phyloP scores from a whole-genome alignment of 2,113 vertebrate genomes.

The Datnioides undecimradiatus region DNA sequence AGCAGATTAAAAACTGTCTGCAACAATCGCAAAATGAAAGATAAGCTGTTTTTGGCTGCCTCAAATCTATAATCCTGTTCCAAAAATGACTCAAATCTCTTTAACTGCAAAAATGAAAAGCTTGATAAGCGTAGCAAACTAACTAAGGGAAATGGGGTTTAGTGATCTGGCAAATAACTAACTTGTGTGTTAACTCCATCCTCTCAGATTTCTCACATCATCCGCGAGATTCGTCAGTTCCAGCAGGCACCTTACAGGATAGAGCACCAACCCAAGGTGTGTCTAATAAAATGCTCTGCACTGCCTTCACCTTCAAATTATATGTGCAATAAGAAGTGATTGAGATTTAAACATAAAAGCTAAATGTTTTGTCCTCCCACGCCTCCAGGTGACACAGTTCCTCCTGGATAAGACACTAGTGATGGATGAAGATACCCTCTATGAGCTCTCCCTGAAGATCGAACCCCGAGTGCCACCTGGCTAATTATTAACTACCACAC shows the following conservation, averaged over 20 bases:
- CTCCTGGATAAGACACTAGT: slow-evolving; percentile 94
- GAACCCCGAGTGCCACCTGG: slow-evolving; percentile 90
- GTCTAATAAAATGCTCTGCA: not conserved
- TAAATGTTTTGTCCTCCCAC: not conserved
- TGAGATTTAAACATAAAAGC: no score
- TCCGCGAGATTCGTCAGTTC: slow-evolving; percentile 98
- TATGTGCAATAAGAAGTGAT: not conserved
- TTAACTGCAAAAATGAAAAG: no score
- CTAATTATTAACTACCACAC: slow-evolving; percentile 2
- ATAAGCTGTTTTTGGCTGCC: no score
- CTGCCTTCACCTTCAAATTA: no score
- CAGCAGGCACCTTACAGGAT: slow-evolving; percentile 97
- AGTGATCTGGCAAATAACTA: no score
- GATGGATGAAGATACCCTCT: slow-evolving; percentile 96
- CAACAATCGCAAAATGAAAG: no score
- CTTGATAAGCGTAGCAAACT: no score
- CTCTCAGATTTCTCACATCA: slow-evolving; percentile 95
- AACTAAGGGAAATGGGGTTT: no score
- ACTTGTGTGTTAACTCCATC: not conserved
- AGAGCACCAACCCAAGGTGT: slow-evolving; percentile 96
- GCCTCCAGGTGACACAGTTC: slow-evolving; percentile 93
- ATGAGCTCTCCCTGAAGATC: slow-evolving; percentile 95
- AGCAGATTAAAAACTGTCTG: no score
- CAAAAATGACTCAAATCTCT: no score
- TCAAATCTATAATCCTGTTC: no score